Conservation (phyloP, 2,113 vertebrate genomes). For the Vombatus ursinus region DNA sequence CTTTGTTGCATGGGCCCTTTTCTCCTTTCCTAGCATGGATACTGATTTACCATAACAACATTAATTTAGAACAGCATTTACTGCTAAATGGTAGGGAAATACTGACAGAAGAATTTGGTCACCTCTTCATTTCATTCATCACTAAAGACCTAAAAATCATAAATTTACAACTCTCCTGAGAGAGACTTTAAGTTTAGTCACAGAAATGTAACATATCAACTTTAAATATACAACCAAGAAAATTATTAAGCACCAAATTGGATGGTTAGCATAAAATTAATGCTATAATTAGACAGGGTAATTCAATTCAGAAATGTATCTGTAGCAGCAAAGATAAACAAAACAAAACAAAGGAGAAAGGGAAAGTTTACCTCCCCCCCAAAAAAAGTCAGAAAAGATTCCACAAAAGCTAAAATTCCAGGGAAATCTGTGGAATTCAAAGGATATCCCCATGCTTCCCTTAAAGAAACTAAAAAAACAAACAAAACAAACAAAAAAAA, state of each 20-base stretch:
- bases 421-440: neutral
- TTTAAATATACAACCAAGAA: neutral
- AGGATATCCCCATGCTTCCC: neutral
- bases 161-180: neutral
- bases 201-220: neutral
- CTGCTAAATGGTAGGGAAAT: neutral
- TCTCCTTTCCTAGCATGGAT: neutral
- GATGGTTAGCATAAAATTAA: neutral
- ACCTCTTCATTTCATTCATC: neutral
- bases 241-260: neutral
- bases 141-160: neutral
- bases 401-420: neutral
- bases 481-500: no score
- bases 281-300: neutral
- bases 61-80: neutral
- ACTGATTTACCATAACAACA: neutral
- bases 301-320: neutral
- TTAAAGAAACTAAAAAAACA: neutral
- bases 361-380: no score
- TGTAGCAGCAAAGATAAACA: neutral
- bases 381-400: neutral
- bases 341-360: neutral
- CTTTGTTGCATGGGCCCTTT: neutral
- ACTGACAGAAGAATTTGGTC: neutral
- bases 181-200: neutral